These are phyloP conservation scores for Larimichthys polyactis DNA, from an alignment of 2,113 vertebrate genomes.

Conservation along the genomic window DNA sequence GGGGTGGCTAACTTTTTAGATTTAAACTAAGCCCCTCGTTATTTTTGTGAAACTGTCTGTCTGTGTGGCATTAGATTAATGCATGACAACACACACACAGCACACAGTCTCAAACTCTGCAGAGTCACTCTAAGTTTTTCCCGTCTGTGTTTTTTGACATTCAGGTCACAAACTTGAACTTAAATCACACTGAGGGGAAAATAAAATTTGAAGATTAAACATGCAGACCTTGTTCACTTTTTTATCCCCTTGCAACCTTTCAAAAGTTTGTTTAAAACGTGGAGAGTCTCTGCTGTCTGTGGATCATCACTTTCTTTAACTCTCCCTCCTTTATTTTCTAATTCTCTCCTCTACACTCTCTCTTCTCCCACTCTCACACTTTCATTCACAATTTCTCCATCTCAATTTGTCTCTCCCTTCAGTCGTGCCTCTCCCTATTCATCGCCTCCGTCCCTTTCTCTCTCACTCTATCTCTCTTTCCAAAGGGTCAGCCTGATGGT, in stretches of 20 bases:
- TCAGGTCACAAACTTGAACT: too few species aligned
- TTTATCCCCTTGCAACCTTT: not conserved
- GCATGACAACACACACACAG: too few species aligned
- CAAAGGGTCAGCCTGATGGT: constrained; percentile 72
- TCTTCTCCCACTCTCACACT: constrained; percentile 25
- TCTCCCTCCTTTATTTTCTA: constrained; percentile 26
- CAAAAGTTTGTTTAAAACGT: not conserved
- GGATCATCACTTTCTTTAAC: not conserved
- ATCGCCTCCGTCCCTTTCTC: constrained; percentile 16
- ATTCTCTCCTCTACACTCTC: constrained; percentile 16
- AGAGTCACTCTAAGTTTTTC: not conserved
- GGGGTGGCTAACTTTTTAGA: too few species aligned
- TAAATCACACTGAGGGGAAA: too few species aligned
- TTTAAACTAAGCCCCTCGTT: not conserved
- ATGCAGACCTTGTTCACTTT: not conserved
- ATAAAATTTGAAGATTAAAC: too few species aligned
- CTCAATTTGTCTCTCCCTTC: constrained; percentile 40
- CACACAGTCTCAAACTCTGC: not conserved
- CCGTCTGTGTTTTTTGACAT: not conserved
- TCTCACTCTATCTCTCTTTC: constrained; percentile 33
- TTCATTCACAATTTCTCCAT: constrained; percentile 59
- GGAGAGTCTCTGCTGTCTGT: not conserved
- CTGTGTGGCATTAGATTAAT: too few species aligned
- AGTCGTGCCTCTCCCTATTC: constrained; percentile 15
- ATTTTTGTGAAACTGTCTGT: too few species aligned